Conservation (phyloP, 2,797 vertebrate species). For the Holocentrus rufus region DNA sequence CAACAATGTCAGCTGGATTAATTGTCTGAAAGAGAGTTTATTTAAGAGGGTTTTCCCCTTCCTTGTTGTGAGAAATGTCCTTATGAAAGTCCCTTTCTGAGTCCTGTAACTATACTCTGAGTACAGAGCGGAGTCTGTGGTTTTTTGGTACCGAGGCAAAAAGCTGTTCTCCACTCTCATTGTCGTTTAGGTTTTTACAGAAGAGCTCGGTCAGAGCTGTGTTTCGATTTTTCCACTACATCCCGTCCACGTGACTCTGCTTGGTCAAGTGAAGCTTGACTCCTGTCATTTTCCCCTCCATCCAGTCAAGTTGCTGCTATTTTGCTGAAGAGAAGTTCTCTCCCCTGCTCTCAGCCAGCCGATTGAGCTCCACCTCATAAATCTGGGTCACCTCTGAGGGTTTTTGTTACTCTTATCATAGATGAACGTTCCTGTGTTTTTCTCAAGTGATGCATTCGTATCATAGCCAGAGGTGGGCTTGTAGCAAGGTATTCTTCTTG, state of each 20-base stretch:
- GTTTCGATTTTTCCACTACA: conserved; percentile 51
- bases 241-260: conserved; percentile 22
- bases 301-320: conserved; percentile 30
- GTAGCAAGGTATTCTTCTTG: conserved; percentile 41
- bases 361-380: conserved; percentile 34
- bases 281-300: conserved; percentile 37
- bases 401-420: conserved; percentile 28
- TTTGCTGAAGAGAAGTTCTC: conserved; percentile 1
- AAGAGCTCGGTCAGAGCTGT: conserved; percentile 9
- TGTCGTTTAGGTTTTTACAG: conserved; percentile 37
- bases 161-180: conserved; percentile 15
- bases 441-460: conserved; percentile 38
- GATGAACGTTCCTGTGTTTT: conserved; percentile 24
- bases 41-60: conserved; percentile 47
- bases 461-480: conserved; percentile 41
- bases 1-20: conserved; percentile 57
- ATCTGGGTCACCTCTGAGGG: conserved; percentile 41
- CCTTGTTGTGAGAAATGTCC: conserved; percentile 64
- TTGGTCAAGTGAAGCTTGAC: conserved; percentile 58
- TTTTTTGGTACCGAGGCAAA: conserved; percentile 24
- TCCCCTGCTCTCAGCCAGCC: conserved; percentile 18
- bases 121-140: conserved; percentile 50
- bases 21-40: conserved; percentile 52
- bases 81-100: conserved; percentile 56
- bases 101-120: conserved; percentile 37